Evolutionary conservation across 2,888 invertebrate species (phyloP).

Genomic region (Prosopocoilus inquinatus): DNA sequence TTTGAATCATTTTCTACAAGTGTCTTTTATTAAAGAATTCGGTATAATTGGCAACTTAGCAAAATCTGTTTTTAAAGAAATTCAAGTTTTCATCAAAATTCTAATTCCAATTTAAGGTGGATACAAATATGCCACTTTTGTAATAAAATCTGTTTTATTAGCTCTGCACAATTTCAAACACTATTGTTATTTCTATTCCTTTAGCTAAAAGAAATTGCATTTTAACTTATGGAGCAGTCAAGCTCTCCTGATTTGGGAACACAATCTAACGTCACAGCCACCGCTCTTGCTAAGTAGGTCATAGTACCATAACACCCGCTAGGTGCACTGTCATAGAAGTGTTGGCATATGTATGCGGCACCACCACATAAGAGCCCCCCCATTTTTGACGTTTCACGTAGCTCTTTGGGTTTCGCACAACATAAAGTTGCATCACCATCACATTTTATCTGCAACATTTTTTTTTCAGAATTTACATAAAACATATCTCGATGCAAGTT

Average conservation of each 20-base stretch:
- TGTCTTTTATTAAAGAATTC: too few species aligned
- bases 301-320: slow-evolving; percentile 97
- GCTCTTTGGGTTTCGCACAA: slow-evolving; percentile 76
- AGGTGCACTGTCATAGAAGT: slow-evolving; percentile 97
- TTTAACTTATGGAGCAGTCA: slow-evolving; percentile 75
- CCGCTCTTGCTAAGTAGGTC: slow-evolving; percentile 90
- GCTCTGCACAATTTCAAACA: too few species aligned
- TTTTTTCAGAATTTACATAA: background rate
- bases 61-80: too few species aligned
- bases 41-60: too few species aligned
- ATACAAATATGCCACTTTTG: too few species aligned
- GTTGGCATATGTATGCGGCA: slow-evolving; percentile 93
- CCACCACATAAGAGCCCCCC: slow-evolving; percentile 82
- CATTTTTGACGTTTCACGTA: slow-evolving; percentile 58
- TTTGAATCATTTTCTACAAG: too few species aligned
- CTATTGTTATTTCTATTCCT: too few species aligned
- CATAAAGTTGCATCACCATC: slow-evolving; percentile 92
- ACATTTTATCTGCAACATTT: slow-evolving; percentile 66
- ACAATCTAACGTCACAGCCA: slow-evolving; percentile 71
- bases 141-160: too few species aligned
- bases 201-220: background rate
- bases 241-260: slow-evolving; percentile 75
- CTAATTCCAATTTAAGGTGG: too few species aligned
- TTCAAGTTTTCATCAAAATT: too few species aligned
- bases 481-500: slow-evolving; percentile 17